These are phyloP conservation scores for Cololabis saira DNA, from an alignment of 2,113 vertebrate genomes.

Conservation along the genomic window DNA sequence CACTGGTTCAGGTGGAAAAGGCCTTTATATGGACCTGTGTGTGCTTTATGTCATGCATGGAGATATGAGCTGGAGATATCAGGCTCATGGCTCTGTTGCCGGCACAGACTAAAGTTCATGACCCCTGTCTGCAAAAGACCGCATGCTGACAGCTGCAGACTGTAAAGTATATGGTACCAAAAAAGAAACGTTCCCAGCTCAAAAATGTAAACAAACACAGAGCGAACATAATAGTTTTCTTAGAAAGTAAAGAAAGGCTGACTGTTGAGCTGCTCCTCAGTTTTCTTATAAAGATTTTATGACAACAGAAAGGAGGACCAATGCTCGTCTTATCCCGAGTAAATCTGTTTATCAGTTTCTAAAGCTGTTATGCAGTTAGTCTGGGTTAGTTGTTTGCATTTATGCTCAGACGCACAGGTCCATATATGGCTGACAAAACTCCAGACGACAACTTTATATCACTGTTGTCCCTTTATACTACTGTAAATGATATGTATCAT, in stretches of 20 bases:
- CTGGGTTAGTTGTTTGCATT: no score
- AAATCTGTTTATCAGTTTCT: no score
- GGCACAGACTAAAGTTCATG: slow-evolving; percentile 6
- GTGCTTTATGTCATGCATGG: slow-evolving; percentile 23
- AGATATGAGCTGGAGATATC: slow-evolving; percentile 30
- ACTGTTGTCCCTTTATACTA: not conserved
- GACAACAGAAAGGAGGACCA: no score
- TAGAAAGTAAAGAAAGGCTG: not conserved
- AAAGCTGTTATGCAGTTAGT: no score
- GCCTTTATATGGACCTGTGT: slow-evolving; percentile 22
- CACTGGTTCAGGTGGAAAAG: slow-evolving; percentile 21
- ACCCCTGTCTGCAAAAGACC: not conserved
- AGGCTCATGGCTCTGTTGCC: slow-evolving; percentile 4
- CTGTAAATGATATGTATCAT: not conserved
- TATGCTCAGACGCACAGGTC: no score
- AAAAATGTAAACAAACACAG: not conserved
- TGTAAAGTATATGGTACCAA: slow-evolving; percentile 4
- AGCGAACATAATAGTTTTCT: not conserved
- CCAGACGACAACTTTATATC: not conserved
- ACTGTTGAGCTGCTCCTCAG: no score
- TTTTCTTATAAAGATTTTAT: no score
- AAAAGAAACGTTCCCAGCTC: not conserved
- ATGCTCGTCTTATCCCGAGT: no score
- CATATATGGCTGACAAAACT: not conserved
- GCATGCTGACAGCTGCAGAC: slow-evolving; percentile 1